A percentile compares a stretch with the other conserved stretches of the same genome.
phyloP scores from a whole-genome alignment of 1,140 invertebrate genomes.

The fruit fly (Drosophila melanogaster) region DNA sequence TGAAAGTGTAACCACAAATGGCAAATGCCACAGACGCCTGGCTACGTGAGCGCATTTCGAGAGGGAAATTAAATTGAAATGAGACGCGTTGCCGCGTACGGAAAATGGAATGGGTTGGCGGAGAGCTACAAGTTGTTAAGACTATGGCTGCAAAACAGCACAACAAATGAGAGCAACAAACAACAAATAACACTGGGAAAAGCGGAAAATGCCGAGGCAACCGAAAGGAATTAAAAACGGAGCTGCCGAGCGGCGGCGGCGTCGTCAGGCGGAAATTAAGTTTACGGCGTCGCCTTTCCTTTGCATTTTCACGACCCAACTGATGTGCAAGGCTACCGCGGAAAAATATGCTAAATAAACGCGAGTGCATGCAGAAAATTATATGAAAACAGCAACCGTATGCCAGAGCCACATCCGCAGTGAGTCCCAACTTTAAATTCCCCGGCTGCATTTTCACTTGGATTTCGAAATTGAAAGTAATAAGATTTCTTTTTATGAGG shows the following conservation, averaged over 20 bases:
- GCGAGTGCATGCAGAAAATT: constrained; percentile 57
- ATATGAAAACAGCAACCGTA: constrained; percentile 16
- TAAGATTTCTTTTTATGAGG: not conserved
- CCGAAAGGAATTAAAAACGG: constrained; percentile 70
- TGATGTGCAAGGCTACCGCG: constrained; percentile 61
- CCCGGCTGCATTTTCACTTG: not conserved
- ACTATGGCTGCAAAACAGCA: constrained; percentile 35
- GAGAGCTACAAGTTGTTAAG: constrained; percentile 68
- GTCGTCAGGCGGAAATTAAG: constrained; percentile 73
- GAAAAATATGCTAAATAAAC: constrained; percentile 79
- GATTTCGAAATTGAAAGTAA: constrained; percentile 10
- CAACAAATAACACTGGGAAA: constrained; percentile 6
- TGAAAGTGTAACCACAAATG: constrained; percentile 59
- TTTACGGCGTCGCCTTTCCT: constrained; percentile 60
- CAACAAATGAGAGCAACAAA: constrained; percentile 35
- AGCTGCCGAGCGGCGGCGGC: constrained; percentile 18
- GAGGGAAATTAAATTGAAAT: constrained; percentile 80
- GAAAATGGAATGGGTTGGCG: constrained; percentile 53
- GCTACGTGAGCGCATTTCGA: constrained; percentile 65
- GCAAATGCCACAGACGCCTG: constrained; percentile 47
- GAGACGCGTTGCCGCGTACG: constrained; percentile 55
- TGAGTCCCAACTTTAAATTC: constrained; percentile 6
- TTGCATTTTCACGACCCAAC: constrained; percentile 7
- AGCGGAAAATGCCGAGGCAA: constrained; percentile 37
- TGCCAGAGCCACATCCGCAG: constrained; percentile 4